These are phyloP conservation scores for Hypothenemus hampei DNA, from an alignment of 1,140 invertebrate species.

Conservation along the genomic window DNA sequence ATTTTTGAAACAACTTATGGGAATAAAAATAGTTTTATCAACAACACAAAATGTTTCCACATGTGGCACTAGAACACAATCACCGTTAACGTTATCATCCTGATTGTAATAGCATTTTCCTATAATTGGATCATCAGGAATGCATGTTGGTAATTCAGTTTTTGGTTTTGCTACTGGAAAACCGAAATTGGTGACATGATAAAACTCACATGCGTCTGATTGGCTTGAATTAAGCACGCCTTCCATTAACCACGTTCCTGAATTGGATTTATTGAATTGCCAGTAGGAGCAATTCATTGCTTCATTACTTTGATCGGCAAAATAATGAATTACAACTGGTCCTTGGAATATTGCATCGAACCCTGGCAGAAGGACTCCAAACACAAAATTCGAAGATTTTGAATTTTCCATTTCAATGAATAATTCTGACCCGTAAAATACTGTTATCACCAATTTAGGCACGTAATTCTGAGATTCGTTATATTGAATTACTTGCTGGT, in stretches of 20 bases:
- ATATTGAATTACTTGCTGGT: constrained; percentile 12
- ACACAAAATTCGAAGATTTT: constrained; percentile 8
- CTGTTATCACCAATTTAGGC: constrained; percentile 12
- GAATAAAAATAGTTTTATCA: background rate
- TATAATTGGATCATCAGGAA: background rate
- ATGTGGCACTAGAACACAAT: background rate
- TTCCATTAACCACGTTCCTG: constrained; percentile 2
- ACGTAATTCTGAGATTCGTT: background rate
- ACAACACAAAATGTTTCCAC: background rate
- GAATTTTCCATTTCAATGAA: constrained; percentile 2
- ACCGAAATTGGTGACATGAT: constrained; percentile 22
- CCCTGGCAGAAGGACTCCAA: constrained; percentile 15
- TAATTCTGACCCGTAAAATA: constrained; percentile 18
- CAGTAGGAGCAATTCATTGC: constrained; percentile 27
- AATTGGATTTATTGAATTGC: constrained; percentile 2
- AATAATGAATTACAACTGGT: constrained; percentile 14
- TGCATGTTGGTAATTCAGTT: background rate
- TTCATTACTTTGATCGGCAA: background rate
- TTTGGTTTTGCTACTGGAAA: too few relatives aligned
- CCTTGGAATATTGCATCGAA: constrained; percentile 11
- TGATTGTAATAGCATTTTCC: background rate
- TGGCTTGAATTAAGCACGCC: background rate
- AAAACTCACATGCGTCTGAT: constrained; percentile 12
- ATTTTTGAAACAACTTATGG: constrained; percentile 1
- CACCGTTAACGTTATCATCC: background rate